Conservation (phyloP, 2,797 vertebrate species). For the Fundulus diaphanus region DNA sequence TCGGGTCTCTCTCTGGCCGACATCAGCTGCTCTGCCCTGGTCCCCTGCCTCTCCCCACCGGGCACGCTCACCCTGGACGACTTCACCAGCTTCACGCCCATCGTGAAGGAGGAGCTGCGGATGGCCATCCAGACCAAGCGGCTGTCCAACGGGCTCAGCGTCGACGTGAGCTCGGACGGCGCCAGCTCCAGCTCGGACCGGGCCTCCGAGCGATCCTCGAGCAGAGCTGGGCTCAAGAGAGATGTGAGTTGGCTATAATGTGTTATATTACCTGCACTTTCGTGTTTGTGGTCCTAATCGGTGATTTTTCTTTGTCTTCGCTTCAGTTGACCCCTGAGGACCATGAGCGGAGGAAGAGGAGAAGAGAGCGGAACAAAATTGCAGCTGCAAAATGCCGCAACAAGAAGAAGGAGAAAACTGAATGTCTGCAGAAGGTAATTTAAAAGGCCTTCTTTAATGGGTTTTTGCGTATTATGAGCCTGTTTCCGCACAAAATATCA, state of each 20-base stretch:
- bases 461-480: too few species aligned
- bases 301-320: neutral
- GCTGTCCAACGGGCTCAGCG: slow-evolving; percentile 84
- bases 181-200: slow-evolving; percentile 82
- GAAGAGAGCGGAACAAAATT: slow-evolving; percentile 95
- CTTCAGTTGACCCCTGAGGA: slow-evolving; percentile 83
- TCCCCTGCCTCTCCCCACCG: slow-evolving; percentile 93
- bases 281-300: too few species aligned
- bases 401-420: slow-evolving; percentile 98
- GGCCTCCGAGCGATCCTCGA: slow-evolving; percentile 8
- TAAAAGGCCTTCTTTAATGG: neutral
- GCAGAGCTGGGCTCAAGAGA: slow-evolving; percentile 39
- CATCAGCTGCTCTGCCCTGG: slow-evolving; percentile 92
- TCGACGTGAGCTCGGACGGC: slow-evolving; percentile 78
- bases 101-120: slow-evolving; percentile 94
- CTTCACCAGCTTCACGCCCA: slow-evolving; percentile 91
- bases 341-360: slow-evolving; percentile 88
- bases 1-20: slow-evolving; percentile 89
- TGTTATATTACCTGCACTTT: neutral
- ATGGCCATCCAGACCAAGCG: slow-evolving; percentile 91
- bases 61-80: slow-evolving; percentile 92
- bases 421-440: slow-evolving; percentile 90
- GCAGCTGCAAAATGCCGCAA: slow-evolving; percentile 96
- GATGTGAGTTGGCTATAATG: slow-evolving; percentile 60
- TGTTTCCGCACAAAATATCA: too few species aligned